phyloP scores from a whole-genome alignment of 2,113 vertebrate species.

The Tiliqua scincoides region DNA sequence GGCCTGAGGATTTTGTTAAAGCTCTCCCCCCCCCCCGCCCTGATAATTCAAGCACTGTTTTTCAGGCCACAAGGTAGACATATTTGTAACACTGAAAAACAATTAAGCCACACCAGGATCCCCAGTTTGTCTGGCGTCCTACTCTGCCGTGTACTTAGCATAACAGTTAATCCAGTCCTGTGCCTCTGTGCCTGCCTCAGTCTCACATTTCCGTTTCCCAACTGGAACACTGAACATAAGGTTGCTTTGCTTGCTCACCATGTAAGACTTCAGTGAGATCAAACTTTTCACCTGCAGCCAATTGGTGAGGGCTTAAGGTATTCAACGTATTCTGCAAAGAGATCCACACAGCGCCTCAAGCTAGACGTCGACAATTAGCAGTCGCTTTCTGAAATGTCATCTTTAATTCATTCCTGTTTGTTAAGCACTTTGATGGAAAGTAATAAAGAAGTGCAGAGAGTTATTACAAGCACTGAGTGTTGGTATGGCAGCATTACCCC shows the following conservation, averaged over 20 bases:
- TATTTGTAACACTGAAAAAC: background rate
- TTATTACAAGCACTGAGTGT: constrained; percentile 9
- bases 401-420: constrained; percentile 32
- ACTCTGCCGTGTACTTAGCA: background rate
- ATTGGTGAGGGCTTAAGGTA: constrained; percentile 19
- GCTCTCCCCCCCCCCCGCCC: too few species aligned
- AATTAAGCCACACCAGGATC: background rate
- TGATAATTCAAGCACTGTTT: background rate
- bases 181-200: background rate
- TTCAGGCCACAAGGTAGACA: background rate
- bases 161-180: background rate
- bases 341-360: constrained; percentile 21
- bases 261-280: constrained; percentile 9
- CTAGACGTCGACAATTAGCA: constrained; percentile 23
- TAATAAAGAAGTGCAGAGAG: constrained; percentile 15
- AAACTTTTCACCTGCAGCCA: constrained; percentile 29
- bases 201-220: background rate
- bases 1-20: background rate
- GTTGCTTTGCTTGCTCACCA: constrained; percentile 12
- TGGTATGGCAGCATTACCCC: background rate
- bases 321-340: constrained; percentile 7
- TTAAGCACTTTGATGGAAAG: constrained; percentile 23
- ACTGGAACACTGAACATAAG: constrained; percentile 17
- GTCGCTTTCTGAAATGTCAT: constrained; percentile 25
- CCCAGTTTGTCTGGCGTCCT: background rate